Base-by-base conservation (phyloP, 2,113 vertebrate species). In the Pachycephala philippinensis region DNA sequence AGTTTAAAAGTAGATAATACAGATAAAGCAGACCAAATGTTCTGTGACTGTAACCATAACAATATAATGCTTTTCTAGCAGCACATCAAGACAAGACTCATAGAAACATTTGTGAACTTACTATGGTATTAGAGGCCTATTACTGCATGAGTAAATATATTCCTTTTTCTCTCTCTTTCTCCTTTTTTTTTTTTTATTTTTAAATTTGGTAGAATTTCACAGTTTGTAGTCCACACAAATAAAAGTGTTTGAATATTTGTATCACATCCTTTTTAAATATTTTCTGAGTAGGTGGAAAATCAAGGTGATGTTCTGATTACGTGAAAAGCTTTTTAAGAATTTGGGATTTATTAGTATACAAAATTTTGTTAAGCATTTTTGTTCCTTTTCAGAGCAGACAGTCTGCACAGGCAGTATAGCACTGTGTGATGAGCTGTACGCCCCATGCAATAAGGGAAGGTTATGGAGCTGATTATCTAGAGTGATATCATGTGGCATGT, bases 101-200 rank as follows among this genome's bases (percentile, higher is more conserved):
- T 52, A 35, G 47, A 87, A 93, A 60, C n/a, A 23, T 26, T 79
- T 33, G 24, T 84, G 31, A 59, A 45, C 7, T 81, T 84, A 7
- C 10, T 61, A 1, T 63, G 31, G 8, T 4, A 3, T 44, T 47
- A 66, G 10, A 76, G 22, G 21, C 47, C 40, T 84, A 22, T 64
- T 82, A 30, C 8, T 84, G 16, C n/a, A 28, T 27, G 16, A 54
- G 23, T 44, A 47, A 80, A 84, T 87, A 45, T 23, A 35, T 91
- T 69, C 21, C 3, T 50, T 14, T 84, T 7, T 13, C 2, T 15
- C 0, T 13, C 2, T 15, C 0, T 8, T 0, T 42, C 9, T 40
- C 5, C 4, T 30, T 14, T 63, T 2, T 19, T 21, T 9, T 2
- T 15, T 9, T 15, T 8, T 23, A 42, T 22, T 54, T 54, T 89